Evolutionary conservation across 2,113 vertebrate species (phyloP), one percentile per base, ranked within the genome.

Genomic region (Gobio gobio): DNA sequence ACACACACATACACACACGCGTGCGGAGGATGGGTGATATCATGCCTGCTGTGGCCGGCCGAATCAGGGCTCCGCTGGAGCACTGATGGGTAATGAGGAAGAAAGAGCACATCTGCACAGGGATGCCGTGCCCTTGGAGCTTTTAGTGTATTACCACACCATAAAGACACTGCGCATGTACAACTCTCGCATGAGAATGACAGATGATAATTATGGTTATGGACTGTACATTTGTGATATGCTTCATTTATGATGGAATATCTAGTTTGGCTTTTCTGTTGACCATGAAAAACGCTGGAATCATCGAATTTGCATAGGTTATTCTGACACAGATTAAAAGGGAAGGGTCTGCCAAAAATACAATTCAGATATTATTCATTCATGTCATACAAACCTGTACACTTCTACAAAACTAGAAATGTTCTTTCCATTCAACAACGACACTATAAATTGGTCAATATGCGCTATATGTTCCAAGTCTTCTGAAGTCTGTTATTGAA

Each of bases 81-180:
- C 80, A 89, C 87, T 90, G 88, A 90, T 91, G 93, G 91, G 91
- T 92, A 94, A 93, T 92, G 92, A 94, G 91, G 93, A 91, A 92
- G 91, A 94, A 93, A 91, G 89, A 87, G 68, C 91, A 94, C 92
- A 94, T 93, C 91, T 93, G 93, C 86, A 93, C 63, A 14, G 7
- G 59, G 86, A 88, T 83, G 88, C 88, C 29, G 87, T 85, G 83
- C 87, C 89, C 86, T 89, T 90, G 59, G 85, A 86, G 87, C 82
- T 73, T 66, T 80, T 73, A 89, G 86, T 85, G 85, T 56, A 73
- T 45, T 29, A 66, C 29, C 72, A 68, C 22, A 76, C 83, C 59
- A 64, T 84, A 76, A 84, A 75, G 74, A 75, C 58, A 63, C 72
- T 54, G 73, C 26, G 22, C 73, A 77, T 75, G 59, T 75, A 40